Base-by-base conservation (phyloP, 1,140 invertebrate species). In the Monomorium pharaonis region DNA sequence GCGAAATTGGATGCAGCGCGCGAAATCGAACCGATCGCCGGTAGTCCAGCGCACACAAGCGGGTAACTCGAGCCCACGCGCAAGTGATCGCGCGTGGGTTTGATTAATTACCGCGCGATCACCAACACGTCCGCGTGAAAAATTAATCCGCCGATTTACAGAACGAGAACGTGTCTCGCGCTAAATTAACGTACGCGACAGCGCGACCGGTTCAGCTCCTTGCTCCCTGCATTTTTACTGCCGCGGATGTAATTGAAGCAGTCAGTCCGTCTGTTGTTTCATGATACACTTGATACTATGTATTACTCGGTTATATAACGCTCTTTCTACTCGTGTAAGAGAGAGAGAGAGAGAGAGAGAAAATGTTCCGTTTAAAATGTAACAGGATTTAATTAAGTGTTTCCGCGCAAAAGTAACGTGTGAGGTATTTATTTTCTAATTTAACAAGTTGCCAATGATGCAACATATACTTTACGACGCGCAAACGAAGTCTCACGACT, bases 71-170 rank as follows among this genome's bases (percentile, higher is more conserved):
- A 56, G 24, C 37, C 14, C 24, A 58, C 37, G 51, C 16, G 14
- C 5, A n/a, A 2, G 37, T 21, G 58, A 47, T 47, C 42, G 37
- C 42, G 37, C 37, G 51, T 44, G 24, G 21, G 5, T 3, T 70
- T 81, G 49, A 58, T 69, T 72, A 72, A 81, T 81, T 81, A 72
- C 58, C 27, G 58, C 18, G 18, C 74, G 56, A 33, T 49, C 24
- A n/a, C n/a, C 14, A 44, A 56, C 47, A 5, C 49, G 37, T 44
- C 21, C 30, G 49, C 10, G 51, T 58, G 78, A 72, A 33, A 58
- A 58, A 58, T 81, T 70, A 30, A 81, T 72, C 58, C 54, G 2
- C 12, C 37, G 51, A 58, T 70, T 72, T 70, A 21, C 9, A 69
- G 54, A 67, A 12, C 63, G 16, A 16, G 30, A 33, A 44, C 27